A percentile compares a stretch with the other conserved stretches of the same genome.
phyloP scores from a whole-genome alignment of 2,888 invertebrate genomes.

The Diplazon laetatorius region DNA sequence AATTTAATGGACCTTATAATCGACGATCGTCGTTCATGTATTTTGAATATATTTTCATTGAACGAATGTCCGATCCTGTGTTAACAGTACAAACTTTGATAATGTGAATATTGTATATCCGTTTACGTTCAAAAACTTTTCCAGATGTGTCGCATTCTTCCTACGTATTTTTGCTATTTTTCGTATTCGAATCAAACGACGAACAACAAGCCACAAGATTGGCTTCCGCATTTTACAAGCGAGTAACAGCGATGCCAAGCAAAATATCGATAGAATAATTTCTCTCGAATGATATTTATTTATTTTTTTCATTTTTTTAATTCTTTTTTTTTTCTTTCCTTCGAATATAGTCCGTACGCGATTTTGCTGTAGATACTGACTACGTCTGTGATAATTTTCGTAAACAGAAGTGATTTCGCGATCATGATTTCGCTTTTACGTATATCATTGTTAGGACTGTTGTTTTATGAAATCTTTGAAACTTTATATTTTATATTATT shows the following conservation, averaged over 20 bases:
- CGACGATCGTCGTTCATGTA: no score
- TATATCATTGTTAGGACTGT: conserved; percentile 11
- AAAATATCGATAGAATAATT: conserved; percentile 39
- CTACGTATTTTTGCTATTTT: conserved; percentile 59
- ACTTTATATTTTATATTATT: conserved; percentile 23
- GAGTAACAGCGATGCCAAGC: background rate
- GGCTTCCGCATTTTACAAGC: background rate
- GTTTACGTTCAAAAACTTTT: conserved; percentile 40
- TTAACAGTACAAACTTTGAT: background rate
- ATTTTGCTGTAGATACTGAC: conserved; percentile 72
- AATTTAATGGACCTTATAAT: no score
- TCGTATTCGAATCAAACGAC: conserved; percentile 32
- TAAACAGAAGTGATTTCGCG: conserved; percentile 32
- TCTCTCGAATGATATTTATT: conserved; percentile 39
- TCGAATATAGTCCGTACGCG: conserved; percentile 69
- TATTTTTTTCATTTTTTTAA: conserved; percentile 8
- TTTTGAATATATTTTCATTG: no score
- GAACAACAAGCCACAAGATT: background rate
- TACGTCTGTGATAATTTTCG: conserved; percentile 78
- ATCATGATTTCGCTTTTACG: background rate
- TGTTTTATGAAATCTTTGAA: conserved; percentile 5
- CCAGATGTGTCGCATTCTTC: conserved; percentile 37
- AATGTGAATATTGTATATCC: conserved; percentile 14
- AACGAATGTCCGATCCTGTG: no score
- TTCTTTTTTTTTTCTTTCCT: no score